Percentiles rank a stretch among this genome's conserved stretches.
These are phyloP conservation scores for Psittacula cyanocephala DNA, from an alignment of 2,113 vertebrate genomes.

Conservation along the genomic window DNA sequence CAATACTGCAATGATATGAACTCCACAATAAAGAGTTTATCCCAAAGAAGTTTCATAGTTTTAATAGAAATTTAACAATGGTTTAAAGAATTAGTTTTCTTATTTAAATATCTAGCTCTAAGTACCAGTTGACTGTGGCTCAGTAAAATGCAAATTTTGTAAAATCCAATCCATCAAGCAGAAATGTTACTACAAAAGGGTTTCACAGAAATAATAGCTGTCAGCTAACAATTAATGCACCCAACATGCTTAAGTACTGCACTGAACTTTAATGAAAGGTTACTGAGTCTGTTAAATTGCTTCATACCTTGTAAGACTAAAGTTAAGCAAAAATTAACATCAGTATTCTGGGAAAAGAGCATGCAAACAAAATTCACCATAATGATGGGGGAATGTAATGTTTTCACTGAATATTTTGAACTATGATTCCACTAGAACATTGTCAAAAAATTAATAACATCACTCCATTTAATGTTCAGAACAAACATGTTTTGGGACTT, in stretches of 20 bases:
- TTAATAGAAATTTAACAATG: constrained; percentile 48
- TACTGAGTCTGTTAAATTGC: constrained; percentile 75
- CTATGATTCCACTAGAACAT: constrained; percentile 52
- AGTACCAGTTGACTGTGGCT: constrained; percentile 58
- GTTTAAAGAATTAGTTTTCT: constrained; percentile 26
- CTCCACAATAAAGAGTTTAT: background rate
- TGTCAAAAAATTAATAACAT: constrained; percentile 30
- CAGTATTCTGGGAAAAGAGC: constrained; percentile 66
- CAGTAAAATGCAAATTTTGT: constrained; percentile 72
- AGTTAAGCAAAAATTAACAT: constrained; percentile 80
- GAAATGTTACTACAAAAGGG: constrained; percentile 74
- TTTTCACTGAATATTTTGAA: constrained; percentile 67
- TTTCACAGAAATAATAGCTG: constrained; percentile 79
- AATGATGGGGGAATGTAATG: constrained; percentile 63
- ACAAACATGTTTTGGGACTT: background rate
- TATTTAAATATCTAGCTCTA: constrained; percentile 44
- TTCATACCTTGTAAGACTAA: constrained; percentile 73
- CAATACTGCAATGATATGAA: background rate
- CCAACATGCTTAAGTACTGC: constrained; percentile 72
- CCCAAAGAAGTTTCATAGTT: constrained; percentile 19
- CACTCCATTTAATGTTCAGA: background rate
- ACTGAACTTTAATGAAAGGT: constrained; percentile 81
- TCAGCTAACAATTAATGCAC: constrained; percentile 80
- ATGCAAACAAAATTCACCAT: constrained; percentile 72
- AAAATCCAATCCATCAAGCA: constrained; percentile 76